phyloP scores from a whole-genome alignment of 2,113 vertebrate species.

The Myrmecobius fasciatus region DNA sequence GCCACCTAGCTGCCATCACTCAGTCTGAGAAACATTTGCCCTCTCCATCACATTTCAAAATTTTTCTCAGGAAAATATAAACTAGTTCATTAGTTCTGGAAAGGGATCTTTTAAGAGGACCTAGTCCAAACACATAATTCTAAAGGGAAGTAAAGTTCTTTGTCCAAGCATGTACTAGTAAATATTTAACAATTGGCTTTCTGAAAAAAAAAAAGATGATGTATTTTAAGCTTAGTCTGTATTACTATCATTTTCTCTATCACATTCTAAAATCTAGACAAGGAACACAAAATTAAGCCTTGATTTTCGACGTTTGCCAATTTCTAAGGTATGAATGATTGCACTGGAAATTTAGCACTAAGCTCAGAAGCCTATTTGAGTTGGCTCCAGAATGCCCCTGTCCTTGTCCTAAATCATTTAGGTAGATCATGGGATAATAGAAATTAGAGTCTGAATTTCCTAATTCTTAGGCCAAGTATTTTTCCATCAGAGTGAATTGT shows the following conservation, averaged over 20 bases:
- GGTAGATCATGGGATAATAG: not conserved
- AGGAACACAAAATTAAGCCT: not conserved
- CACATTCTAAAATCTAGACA: not conserved
- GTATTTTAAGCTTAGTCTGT: not conserved
- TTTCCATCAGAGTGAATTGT: not conserved
- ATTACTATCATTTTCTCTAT: not conserved
- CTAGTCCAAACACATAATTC: not conserved
- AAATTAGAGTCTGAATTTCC: not conserved
- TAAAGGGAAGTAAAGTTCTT: not conserved
- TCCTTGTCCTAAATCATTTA: not conserved
- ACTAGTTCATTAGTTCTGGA: not conserved
- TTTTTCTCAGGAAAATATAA: not conserved
- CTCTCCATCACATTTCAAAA: not conserved
- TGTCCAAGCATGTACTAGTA: not conserved
- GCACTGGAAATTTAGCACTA: not conserved
- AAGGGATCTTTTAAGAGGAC: not conserved
- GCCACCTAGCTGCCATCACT: not conserved
- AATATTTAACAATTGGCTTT: not conserved
- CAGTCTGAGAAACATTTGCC: not conserved
- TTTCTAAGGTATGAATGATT: not conserved
- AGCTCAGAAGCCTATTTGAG: not conserved
- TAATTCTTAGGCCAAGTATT: not conserved
- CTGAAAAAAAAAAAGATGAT: not conserved
- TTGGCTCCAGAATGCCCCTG: not conserved
- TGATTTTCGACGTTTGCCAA: not conserved